Conservation (phyloP, 2,113 vertebrate species). For the Daubentonia madagascariensis region DNA sequence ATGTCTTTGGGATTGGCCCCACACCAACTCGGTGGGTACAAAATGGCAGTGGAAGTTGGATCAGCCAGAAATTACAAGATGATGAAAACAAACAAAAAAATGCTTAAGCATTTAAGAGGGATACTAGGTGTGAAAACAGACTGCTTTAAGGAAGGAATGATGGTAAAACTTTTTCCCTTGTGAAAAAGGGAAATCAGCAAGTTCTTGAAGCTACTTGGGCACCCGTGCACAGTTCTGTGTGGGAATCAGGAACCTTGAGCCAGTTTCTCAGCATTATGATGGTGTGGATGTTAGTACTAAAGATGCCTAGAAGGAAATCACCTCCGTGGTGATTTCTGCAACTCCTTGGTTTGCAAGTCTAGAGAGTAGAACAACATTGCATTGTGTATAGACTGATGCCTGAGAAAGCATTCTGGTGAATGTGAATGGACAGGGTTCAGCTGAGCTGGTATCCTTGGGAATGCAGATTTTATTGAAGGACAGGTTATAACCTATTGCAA, state of each 20-base stretch:
- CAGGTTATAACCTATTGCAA: background rate
- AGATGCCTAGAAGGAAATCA: background rate
- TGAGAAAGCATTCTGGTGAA: background rate
- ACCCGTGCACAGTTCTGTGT: background rate
- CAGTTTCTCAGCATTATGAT: background rate
- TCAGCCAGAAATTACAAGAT: conserved; percentile 85
- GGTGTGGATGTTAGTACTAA: background rate
- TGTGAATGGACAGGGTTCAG: background rate
- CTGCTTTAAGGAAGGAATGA: background rate
- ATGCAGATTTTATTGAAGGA: background rate
- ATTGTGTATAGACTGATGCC: background rate
- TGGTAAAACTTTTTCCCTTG: background rate
- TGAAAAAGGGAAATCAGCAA: background rate
- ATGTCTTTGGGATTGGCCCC: conserved; percentile 79
- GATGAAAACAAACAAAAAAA: conserved; percentile 87
- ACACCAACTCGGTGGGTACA: conserved; percentile 89
- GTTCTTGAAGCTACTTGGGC: background rate
- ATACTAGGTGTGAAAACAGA: background rate
- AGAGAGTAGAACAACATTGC: background rate
- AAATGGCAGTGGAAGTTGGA: conserved; percentile 93
- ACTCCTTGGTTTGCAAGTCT: background rate
- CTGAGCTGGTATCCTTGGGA: background rate
- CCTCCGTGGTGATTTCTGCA: background rate
- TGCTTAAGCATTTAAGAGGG: conserved; percentile 91
- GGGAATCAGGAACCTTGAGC: background rate